Evolutionary conservation across 2,797 vertebrate species (phyloP).

Genomic region (Numenius phaeopus): DNA sequence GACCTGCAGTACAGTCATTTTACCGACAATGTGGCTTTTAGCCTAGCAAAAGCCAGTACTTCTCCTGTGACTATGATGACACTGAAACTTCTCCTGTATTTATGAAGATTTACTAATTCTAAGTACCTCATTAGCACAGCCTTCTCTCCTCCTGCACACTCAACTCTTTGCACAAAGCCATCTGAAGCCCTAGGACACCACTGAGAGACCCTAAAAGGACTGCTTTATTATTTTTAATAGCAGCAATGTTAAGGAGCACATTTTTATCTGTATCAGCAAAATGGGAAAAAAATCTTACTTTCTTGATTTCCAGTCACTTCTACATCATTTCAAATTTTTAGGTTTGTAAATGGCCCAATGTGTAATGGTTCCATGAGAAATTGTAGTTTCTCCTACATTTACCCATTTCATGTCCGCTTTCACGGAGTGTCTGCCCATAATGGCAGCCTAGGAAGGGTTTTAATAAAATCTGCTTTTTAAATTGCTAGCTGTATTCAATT

Average conservation of each 20-base stretch:
- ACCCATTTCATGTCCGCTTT: not conserved
- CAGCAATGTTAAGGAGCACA: not conserved
- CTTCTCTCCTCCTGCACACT: not conserved
- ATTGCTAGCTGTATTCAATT: not conserved
- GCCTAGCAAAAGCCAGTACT: not conserved
- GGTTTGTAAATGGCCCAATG: not conserved
- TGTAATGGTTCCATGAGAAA: not conserved
- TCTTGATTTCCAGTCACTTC: not conserved
- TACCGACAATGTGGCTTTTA: not conserved
- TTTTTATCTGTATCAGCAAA: not conserved
- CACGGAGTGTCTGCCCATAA: not conserved
- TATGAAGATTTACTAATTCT: not conserved
- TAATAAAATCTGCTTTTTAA: not conserved
- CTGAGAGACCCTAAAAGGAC: not conserved
- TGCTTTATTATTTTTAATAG: not conserved
- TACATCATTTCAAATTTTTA: not conserved
- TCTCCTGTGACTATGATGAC: not conserved
- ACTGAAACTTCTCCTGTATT: not conserved
- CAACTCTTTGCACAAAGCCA: not conserved
- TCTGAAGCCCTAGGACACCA: not conserved
- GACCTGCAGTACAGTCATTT: not conserved
- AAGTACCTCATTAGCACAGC: not conserved
- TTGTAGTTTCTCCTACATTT: not conserved
- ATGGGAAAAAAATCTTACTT: not conserved
- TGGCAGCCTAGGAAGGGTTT: not conserved